Percentiles rank a stretch among this genome's conserved stretches.
Evolutionary conservation across 2,888 invertebrate genomes (phyloP).

Genomic region (Oscheius sp.): DNA sequence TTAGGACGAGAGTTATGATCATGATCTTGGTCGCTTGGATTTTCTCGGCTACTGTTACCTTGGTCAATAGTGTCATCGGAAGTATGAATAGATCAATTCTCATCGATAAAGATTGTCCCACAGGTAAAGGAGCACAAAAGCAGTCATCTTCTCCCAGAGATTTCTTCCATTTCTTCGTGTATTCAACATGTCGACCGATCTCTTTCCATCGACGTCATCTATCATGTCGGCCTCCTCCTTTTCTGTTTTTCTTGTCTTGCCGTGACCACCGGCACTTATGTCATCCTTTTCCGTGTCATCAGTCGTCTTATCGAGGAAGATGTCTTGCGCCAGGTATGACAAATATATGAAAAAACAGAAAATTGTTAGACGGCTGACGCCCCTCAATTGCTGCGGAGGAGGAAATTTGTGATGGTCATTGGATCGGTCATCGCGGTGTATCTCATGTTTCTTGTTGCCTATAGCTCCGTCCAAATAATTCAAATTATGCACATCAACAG

Average conservation of each 20-base stretch:
- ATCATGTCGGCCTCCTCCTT: constrained; percentile 49
- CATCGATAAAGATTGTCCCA: constrained; percentile 52
- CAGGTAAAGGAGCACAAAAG: too few species aligned
- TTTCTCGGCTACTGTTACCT: constrained; percentile 43
- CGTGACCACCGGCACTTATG: constrained; percentile 58
- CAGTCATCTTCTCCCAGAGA: neutral
- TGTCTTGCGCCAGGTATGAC: constrained; percentile 42
- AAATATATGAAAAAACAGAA: neutral
- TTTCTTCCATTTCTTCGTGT: constrained; percentile 40
- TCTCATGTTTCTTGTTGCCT: constrained; percentile 56
- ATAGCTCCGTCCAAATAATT: constrained; percentile 58
- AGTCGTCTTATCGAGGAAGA: constrained; percentile 27
- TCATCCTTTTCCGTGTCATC: constrained; percentile 33
- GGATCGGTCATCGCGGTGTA: constrained; percentile 65
- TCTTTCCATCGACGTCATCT: constrained; percentile 42
- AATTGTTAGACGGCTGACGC: constrained; percentile 17
- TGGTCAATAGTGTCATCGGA: constrained; percentile 51
- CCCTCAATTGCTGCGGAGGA: constrained; percentile 42
- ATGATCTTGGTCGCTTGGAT: constrained; percentile 49
- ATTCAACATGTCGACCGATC: constrained; percentile 46
- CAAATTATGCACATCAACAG: constrained; percentile 47
- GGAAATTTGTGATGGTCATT: constrained; percentile 65
- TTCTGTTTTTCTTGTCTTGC: constrained; percentile 61
- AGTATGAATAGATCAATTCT: constrained; percentile 45
- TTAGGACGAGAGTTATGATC: constrained; percentile 45